Evolutionary conservation across 2,113 vertebrate genomes (phyloP).

Genomic region (Myrmecophaga tridactyla): DNA sequence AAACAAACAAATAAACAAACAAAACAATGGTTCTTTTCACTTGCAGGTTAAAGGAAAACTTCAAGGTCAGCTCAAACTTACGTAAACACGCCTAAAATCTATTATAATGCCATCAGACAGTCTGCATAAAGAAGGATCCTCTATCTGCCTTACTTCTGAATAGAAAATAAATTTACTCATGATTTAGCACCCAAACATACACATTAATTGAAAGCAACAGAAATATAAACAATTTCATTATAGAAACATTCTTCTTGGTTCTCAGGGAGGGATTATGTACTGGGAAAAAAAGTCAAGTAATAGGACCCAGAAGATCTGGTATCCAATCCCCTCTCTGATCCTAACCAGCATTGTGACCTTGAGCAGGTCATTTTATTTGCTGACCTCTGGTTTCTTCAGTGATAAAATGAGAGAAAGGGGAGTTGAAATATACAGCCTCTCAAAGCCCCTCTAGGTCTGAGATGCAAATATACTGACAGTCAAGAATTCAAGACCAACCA

Average conservation of each 20-base stretch:
- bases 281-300: not conserved
- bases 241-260: not conserved
- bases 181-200: not conserved
- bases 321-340: not conserved
- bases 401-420: not conserved
- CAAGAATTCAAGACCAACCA: not conserved
- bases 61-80: conserved; percentile 12
- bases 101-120: not conserved
- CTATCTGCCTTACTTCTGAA: not conserved
- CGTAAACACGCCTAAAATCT: not conserved
- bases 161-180: not conserved
- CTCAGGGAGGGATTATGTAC: not conserved
- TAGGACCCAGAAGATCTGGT: not conserved
- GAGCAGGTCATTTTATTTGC: not conserved
- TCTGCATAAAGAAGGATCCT: not conserved
- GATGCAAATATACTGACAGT: not conserved
- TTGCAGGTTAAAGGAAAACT: not conserved
- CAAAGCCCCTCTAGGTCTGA: not conserved
- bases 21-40: not conserved
- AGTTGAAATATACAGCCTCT: not conserved
- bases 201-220: not conserved
- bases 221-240: not conserved
- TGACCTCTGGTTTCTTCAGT: not conserved
- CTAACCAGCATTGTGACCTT: not conserved
- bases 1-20: no score